phyloP scores from a whole-genome alignment of 2,888 invertebrate species.

The Danaus chrysippus region DNA sequence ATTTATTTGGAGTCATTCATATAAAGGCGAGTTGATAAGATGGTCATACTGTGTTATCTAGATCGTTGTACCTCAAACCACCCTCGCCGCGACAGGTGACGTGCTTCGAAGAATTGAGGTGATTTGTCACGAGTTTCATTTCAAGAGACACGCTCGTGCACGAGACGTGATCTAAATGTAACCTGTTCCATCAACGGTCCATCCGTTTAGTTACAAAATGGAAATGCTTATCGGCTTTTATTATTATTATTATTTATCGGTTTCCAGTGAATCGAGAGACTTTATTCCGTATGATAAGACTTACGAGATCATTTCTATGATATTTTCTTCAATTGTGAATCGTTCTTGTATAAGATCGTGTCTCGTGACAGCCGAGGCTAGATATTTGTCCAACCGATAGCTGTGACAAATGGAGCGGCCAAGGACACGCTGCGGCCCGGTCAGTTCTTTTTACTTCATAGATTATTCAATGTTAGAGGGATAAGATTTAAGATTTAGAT shows the following conservation, averaged over 20 bases:
- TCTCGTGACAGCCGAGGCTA: neutral
- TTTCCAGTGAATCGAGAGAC: too few relatives aligned
- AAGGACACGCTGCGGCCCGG: neutral
- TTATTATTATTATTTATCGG: too few relatives aligned
- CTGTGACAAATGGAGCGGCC: slow-evolving; percentile 13
- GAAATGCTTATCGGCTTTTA: too few relatives aligned
- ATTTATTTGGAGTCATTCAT: neutral
- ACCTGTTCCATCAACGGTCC: neutral
- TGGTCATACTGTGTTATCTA: neutral
- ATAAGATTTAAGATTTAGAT: slow-evolving; percentile 1
- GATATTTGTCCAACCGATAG: slow-evolving; percentile 6
- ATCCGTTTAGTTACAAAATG: too few relatives aligned
- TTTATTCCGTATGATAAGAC: too few relatives aligned
- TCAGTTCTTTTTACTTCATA: slow-evolving; percentile 2
- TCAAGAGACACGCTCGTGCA: neutral
- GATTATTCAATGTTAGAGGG: slow-evolving; percentile 1
- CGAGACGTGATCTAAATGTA: neutral
- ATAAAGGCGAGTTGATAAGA: neutral
- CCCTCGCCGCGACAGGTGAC: neutral
- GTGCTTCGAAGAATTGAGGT: slow-evolving; percentile 7
- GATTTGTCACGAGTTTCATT: slow-evolving; percentile 11
- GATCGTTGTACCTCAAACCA: slow-evolving; percentile 2
- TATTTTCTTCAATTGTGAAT: too few relatives aligned
- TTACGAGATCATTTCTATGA: too few relatives aligned
- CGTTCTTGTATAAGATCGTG: neutral